Evolutionary conservation across 2,888 invertebrate genomes (phyloP).

Genomic region (Phyllotreta striolata): DNA sequence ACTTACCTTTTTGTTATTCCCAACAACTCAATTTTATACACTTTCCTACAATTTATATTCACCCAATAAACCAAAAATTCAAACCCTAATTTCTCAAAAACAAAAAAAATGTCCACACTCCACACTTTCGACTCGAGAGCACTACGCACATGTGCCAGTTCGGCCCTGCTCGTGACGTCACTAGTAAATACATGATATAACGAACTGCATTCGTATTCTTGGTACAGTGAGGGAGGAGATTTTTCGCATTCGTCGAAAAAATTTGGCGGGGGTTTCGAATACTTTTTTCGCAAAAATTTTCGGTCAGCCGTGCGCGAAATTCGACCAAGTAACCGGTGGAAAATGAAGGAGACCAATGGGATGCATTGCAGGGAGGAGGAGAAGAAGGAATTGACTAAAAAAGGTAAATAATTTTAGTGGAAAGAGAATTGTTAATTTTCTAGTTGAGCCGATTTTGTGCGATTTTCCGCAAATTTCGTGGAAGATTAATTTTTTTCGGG

Average conservation of each 20-base stretch:
- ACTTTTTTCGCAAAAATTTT: constrained; percentile 17
- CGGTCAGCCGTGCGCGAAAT: neutral
- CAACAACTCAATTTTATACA: no score
- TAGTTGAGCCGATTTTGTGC: no score
- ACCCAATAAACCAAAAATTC: neutral
- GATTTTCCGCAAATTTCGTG: no score
- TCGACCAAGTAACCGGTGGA: constrained; percentile 6
- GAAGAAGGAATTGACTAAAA: constrained; percentile 32
- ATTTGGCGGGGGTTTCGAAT: constrained; percentile 6
- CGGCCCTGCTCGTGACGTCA: constrained; percentile 46
- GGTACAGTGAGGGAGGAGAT: constrained; percentile 42
- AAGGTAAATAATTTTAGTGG: constrained; percentile 26
- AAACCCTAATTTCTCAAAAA: no score
- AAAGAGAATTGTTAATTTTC: no score
- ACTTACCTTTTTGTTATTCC: no score
- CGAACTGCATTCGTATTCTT: constrained; percentile 46
- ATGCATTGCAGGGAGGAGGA: constrained; percentile 34
- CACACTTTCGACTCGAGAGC: no score
- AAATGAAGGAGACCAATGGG: constrained; percentile 38
- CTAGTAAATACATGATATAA: constrained; percentile 50
- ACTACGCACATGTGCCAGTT: neutral
- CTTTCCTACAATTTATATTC: no score
- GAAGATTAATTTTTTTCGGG: no score
- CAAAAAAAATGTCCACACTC: no score
- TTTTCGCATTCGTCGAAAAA: constrained; percentile 24